Evolutionary conservation across 2,797 vertebrate species (phyloP).

Genomic region (Phoebastria nigripes): DNA sequence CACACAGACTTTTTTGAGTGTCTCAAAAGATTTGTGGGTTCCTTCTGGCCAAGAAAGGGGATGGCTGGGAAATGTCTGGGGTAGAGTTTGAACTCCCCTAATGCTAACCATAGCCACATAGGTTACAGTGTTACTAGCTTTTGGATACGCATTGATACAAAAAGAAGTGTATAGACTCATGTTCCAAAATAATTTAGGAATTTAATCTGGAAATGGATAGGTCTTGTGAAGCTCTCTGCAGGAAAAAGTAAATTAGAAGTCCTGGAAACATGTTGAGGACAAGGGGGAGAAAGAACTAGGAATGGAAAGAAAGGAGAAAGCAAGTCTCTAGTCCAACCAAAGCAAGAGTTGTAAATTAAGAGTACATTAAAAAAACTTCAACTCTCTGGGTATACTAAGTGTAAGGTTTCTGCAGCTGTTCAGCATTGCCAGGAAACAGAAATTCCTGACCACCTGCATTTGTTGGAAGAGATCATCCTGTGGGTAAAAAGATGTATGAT

Average conservation of each 20-base stretch:
- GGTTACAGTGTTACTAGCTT: not conserved
- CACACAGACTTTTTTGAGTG: not conserved
- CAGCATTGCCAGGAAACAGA: conserved; percentile 22
- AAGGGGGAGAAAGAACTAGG: not conserved
- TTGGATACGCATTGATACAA: not conserved
- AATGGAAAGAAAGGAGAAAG: not conserved
- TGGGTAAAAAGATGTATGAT: not conserved
- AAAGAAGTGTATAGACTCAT: not conserved
- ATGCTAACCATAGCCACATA: not conserved
- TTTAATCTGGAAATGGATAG: not conserved
- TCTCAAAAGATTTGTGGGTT: not conserved
- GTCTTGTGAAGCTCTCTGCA: not conserved
- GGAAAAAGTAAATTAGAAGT: not conserved
- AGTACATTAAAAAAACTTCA: not conserved
- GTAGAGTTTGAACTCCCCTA: not conserved
- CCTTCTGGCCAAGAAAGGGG: not conserved
- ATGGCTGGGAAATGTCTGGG: not conserved
- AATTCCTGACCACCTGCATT: conserved; percentile 41
- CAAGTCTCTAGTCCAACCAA: conserved; percentile 18
- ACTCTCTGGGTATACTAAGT: not conserved
- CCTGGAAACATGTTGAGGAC: not conserved
- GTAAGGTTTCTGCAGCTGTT: conserved; percentile 19
- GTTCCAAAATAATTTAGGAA: not conserved
- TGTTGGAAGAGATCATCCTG: conserved; percentile 4
- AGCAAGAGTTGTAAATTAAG: conserved; percentile 19